Conservation (phyloP, 2,113 vertebrate species). For the Hystrix cristata region DNA sequence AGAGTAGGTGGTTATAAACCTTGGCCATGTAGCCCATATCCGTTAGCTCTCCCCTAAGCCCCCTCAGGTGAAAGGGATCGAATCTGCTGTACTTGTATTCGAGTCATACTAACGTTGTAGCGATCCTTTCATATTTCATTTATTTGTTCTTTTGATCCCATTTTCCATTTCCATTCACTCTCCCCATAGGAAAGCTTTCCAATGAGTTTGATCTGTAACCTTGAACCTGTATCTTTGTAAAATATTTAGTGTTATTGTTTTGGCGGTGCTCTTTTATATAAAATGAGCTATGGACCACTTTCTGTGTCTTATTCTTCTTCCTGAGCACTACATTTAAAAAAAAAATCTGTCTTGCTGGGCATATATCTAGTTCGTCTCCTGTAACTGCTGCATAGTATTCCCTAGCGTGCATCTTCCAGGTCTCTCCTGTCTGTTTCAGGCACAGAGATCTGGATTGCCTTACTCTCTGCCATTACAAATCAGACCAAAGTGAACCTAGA, state of each 20-base stretch:
- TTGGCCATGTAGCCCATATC: accelerated
- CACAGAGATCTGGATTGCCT: background rate
- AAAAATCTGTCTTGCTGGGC: background rate
- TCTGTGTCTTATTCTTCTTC: background rate
- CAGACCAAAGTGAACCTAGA: background rate
- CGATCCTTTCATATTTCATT: background rate
- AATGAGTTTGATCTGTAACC: background rate
- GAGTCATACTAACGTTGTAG: background rate
- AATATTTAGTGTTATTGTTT: background rate
- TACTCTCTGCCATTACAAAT: background rate
- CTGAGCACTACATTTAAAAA: background rate
- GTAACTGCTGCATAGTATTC: background rate
- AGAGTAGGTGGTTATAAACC: background rate
- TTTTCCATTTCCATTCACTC: background rate
- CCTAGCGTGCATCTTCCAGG: background rate
- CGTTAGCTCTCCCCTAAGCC: background rate
- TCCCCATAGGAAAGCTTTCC: background rate
- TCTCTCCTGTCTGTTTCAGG: background rate
- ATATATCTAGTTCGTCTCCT: background rate
- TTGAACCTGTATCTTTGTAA: background rate
- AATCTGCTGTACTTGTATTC: background rate
- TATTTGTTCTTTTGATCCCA: background rate
- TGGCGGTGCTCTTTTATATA: background rate
- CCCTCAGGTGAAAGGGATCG: background rate
- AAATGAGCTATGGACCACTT: background rate